Conservation (phyloP, 1,140 invertebrate genomes). For the Musca vetustissima region DNA sequence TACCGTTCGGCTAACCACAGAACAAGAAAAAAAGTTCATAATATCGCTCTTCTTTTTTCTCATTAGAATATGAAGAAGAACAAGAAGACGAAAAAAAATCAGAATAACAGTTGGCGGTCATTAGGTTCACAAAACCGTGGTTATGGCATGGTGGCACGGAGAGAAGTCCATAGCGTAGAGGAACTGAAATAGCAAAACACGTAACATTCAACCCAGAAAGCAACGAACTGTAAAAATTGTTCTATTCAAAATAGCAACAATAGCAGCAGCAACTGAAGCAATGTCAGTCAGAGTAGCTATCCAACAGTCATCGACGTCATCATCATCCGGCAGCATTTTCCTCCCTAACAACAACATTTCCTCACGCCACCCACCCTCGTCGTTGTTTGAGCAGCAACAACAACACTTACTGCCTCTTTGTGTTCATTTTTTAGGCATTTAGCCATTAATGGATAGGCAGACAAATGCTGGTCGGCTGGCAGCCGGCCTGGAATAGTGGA, state of each 20-base stretch:
- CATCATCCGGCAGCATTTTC: too few relatives aligned
- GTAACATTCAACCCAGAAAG: not conserved
- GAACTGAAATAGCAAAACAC: not conserved
- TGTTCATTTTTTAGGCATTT: too few relatives aligned
- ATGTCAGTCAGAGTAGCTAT: too few relatives aligned
- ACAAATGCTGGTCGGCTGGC: too few relatives aligned
- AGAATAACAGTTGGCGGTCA: conserved; percentile 17
- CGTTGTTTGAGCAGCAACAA: not conserved
- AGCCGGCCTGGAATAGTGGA: too few relatives aligned
- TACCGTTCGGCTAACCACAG: not conserved
- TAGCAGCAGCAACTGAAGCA: not conserved
- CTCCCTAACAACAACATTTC: not conserved
- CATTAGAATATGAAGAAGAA: too few relatives aligned
- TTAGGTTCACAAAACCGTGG: conserved; percentile 2
- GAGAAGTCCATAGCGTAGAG: not conserved
- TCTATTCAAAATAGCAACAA: not conserved
- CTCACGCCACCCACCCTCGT: too few relatives aligned
- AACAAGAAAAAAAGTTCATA: too few relatives aligned
- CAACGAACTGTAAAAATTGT: conserved; percentile 17
- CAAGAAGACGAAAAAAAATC: not conserved
- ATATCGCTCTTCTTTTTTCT: too few relatives aligned
- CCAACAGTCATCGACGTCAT: too few relatives aligned
- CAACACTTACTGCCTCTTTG: too few relatives aligned
- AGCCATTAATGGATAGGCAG: too few relatives aligned
- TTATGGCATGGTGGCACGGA: not conserved